A percentile compares a stretch with the other conserved stretches of the same genome.
Evolutionary conservation across 2,113 vertebrate genomes (phyloP).

Genomic region (Misgurnus mizolepis): DNA sequence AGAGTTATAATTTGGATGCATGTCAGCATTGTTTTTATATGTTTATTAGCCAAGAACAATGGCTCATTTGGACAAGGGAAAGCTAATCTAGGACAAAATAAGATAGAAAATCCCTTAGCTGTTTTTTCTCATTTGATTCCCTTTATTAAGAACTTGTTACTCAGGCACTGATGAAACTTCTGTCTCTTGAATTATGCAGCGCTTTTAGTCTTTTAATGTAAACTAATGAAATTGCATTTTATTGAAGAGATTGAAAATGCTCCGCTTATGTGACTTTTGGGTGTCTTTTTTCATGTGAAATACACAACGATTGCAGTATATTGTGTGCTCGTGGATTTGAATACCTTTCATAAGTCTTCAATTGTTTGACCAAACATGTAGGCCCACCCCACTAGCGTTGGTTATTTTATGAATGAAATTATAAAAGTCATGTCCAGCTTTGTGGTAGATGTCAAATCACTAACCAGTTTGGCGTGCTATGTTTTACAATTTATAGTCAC

Average conservation of each 20-base stretch:
- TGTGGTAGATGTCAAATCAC: too few relatives aligned
- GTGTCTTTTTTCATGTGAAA: background rate
- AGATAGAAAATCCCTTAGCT: background rate
- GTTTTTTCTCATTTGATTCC: slow-evolving; percentile 24
- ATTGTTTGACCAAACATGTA: too few relatives aligned
- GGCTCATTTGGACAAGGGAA: background rate
- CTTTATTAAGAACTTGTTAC: slow-evolving; percentile 43
- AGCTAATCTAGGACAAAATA: background rate
- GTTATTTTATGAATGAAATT: too few relatives aligned
- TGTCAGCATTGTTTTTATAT: background rate
- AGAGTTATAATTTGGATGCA: slow-evolving; percentile 4
- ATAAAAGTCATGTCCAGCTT: too few relatives aligned
- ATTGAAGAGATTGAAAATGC: slow-evolving; percentile 19
- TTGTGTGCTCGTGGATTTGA: too few relatives aligned
- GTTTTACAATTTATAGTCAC: too few relatives aligned
- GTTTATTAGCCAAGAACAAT: background rate
- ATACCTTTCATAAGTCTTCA: too few relatives aligned
- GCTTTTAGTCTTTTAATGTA: slow-evolving; percentile 47
- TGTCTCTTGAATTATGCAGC: slow-evolving; percentile 25
- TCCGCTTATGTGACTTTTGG: background rate
- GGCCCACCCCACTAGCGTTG: too few relatives aligned
- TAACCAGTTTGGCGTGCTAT: too few relatives aligned
- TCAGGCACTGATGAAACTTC: slow-evolving; percentile 40
- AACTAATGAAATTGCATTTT: slow-evolving; percentile 35
- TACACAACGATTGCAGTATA: background rate